Base-by-base conservation (phyloP, 2,797 vertebrate species). In the Melanotaenia pygmaea region DNA sequence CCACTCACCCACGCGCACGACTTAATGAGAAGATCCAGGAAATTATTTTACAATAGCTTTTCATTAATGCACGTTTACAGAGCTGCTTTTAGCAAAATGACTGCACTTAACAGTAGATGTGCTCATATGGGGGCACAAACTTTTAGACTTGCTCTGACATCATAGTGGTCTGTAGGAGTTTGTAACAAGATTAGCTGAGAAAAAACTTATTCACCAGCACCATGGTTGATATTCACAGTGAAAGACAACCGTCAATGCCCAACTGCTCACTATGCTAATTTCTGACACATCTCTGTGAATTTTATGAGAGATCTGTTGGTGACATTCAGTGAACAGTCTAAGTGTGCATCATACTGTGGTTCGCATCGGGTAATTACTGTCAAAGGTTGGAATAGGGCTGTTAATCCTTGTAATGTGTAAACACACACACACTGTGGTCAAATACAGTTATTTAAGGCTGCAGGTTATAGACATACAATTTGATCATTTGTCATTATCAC, bases 191-290 rank as follows among this genome's bases (percentile, higher is more conserved):
- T 88, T 77, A 82, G 82, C 92, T 82, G 89, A 87, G 90, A 88
- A 89, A 79, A 79, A 84, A 86, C 85, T 89, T 88, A 79, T 82
- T 91, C 89, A 89, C 83, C 86, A 81, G 84, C 86, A 12, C 74
- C 60, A 14, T 91, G 89, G 87, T 94, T 95, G 88, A 92, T 93
- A 94, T 95, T 92, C 93, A 91, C 91, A 80, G 94, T 88, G 93
- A 95, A 94, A 88, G 81, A 82, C 86, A 90, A 81, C 88, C 78
- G 92, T 94, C 93, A 93, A 86, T 84, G 86, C 83, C 92, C 92
- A 92, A 93, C 89, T 94, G 91, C 90, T 93, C 91, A 86, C 88
- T 85, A 90, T 91, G 90, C 88, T 88, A 89, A 91, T 91, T 90
- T 88, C 75, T 92, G 88, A 92, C 90, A 90, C 90, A 74, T 93